phyloP scores from a whole-genome alignment of 2,113 vertebrate species.

The Semnopithecus entellus region DNA sequence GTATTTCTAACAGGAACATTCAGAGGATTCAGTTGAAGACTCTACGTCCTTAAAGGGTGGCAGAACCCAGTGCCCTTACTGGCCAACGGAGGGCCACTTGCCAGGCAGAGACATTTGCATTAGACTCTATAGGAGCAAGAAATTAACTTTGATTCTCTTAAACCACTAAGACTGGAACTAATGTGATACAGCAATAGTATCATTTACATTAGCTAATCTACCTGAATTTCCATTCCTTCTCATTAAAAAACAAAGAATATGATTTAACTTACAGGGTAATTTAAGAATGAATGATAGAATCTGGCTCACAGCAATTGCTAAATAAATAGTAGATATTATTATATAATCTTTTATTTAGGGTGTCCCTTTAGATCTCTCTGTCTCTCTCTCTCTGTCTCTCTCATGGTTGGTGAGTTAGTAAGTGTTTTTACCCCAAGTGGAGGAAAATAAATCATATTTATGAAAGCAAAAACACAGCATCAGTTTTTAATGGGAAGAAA shows the following conservation, averaged over 20 bases:
- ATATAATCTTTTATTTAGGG: not conserved
- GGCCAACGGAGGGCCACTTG: not conserved
- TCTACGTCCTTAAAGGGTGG: not conserved
- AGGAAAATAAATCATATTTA: not conserved
- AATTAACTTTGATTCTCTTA: not conserved
- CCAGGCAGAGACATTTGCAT: not conserved
- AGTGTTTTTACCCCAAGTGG: not conserved
- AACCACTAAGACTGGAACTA: not conserved
- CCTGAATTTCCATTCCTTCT: not conserved
- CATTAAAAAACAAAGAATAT: not conserved
- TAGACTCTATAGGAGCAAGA: not conserved
- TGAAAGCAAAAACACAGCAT: not conserved
- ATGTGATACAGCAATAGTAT: not conserved
- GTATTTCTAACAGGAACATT: not conserved
- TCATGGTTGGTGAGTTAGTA: not conserved
- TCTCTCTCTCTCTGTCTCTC: not conserved
- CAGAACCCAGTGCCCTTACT: not conserved
- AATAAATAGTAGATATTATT: not conserved
- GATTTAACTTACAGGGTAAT: not conserved
- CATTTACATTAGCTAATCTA: not conserved
- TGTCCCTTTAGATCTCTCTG: not conserved
- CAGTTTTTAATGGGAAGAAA: not conserved
- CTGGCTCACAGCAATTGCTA: not conserved
- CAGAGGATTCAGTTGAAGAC: not conserved
- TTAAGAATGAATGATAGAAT: not conserved